Evolutionary conservation across 2,888 invertebrate species (phyloP), one percentile per base, ranked within the genome.

Genomic region (Carpatolechia fugitivella): DNA sequence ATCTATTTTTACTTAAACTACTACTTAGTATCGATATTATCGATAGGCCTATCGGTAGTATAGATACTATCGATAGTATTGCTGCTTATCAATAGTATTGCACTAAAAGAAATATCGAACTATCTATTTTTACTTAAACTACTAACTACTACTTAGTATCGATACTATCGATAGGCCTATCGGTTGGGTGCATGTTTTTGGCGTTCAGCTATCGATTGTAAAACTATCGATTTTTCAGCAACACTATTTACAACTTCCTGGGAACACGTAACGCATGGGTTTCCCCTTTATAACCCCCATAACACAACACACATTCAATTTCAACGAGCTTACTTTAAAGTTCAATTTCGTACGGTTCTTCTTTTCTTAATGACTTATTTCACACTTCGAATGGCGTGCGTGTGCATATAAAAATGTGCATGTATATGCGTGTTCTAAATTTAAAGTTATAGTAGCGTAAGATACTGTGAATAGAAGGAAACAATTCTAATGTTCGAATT

Each of bases 181-280:
- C n/a, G n/a, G n/a, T n/a, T n/a, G n/a, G n/a, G n/a, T n/a, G n/a
- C n/a, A n/a, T n/a, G n/a, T n/a, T n/a, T n/a, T n/a, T n/a, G n/a
- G n/a, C n/a, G n/a, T n/a, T n/a, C n/a, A n/a, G n/a, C n/a, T n/a
- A n/a, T n/a, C n/a, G n/a, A n/a, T n/a, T n/a, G n/a, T n/a, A n/a
- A n/a, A n/a, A n/a, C n/a, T n/a, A n/a, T n/a, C n/a, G n/a, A n/a
- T n/a, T n/a, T n/a, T n/a, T n/a, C n/a, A n/a, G n/a, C n/a, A n/a
- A n/a, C n/a, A n/a, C n/a, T n/a, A n/a, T 76, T 76, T 75, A 75
- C 76, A 74, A 78, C 80, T 84, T 86, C 86, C 86, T 80, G 79
- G 66, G 70, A 62, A 70, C 66, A 61, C 74, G 68, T 66, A 70
- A 65, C 65, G 60, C 59, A 65, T 66, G 68, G 74, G 70, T 71